Evolutionary conservation across 2,888 invertebrate species (phyloP), one percentile per base, ranked within the genome.

Genomic region (Chesias legatella): DNA sequence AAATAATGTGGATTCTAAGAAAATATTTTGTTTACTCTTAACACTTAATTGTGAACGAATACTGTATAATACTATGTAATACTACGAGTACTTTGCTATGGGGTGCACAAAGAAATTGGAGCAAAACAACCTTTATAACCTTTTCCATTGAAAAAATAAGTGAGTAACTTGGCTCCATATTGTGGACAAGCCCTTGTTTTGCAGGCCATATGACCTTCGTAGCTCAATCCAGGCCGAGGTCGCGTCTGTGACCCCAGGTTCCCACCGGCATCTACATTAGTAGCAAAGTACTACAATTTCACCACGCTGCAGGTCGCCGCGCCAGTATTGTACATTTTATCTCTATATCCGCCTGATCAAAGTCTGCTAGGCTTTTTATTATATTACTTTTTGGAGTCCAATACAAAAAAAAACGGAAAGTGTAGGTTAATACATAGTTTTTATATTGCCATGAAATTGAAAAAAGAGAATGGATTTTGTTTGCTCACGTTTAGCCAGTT

Each of bases 171-270:
- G 32, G 6, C 27, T 38, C 48, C 33, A 7, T 34, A 31, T 26
- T 61, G 49, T 59, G 52, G 26, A 43, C 48, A 39, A 43, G 49
- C 38, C 54, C 56, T 58, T 57, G 51, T 51, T 43, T 37, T 63
- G 65, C 64, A 68, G 54, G 58, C 53, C 53, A 64, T 42, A 48
- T 66, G 73, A 69, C 71, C 75, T 79, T 68, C 67, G 58, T 51
- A 56, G 26, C 53, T 49, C 44, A 51, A 61, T 73, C 48, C 59
- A 61, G 79, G 79, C 74, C 74, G 74, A 77, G 80, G 78, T 75
- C 75, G 51, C 51, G 48, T 47, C 54, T 55, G 49, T 64, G 67
- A 70, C 63, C 63, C 49, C 55, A 48, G 54, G 40, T 37, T 30
- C 30, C 21, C 33, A 31, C 60, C 57, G 54, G 46, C 56, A 47